phyloP scores from a whole-genome alignment of 1,140 invertebrate genomes.

The Brachystomella parvula region DNA sequence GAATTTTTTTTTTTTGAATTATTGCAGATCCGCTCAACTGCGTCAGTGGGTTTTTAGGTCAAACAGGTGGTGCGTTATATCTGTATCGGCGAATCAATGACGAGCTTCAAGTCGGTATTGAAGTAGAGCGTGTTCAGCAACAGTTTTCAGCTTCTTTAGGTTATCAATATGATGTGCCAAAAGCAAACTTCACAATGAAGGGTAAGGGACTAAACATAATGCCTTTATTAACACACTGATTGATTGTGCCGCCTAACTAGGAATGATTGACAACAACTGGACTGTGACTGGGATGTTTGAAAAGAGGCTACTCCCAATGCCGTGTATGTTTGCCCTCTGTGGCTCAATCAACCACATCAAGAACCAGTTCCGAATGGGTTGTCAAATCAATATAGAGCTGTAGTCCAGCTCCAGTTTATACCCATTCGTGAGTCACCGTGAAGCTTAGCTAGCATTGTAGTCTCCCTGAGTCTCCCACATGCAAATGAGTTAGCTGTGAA shows the following conservation, averaged over 20 bases:
- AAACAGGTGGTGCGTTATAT: slow-evolving; percentile 75
- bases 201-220: slow-evolving; percentile 50
- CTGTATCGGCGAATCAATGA: slow-evolving; percentile 93
- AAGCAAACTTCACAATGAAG: slow-evolving; percentile 87
- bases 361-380: slow-evolving; percentile 76
- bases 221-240: slow-evolving; percentile 12
- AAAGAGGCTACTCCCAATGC: slow-evolving; percentile 83
- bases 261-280: slow-evolving; percentile 91
- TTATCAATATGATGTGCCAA: slow-evolving; percentile 94
- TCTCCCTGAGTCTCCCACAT: too few relatives aligned
- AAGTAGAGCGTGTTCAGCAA: slow-evolving; percentile 79
- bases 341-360: slow-evolving; percentile 86
- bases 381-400: slow-evolving; percentile 71
- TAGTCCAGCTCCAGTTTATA: slow-evolving; percentile 32
- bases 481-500: too few relatives aligned
- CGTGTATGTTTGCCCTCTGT: slow-evolving; percentile 86
- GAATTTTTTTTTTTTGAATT: slow-evolving; percentile 42
- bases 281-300: slow-evolving; percentile 87
- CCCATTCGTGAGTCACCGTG: not conserved
- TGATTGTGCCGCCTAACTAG: too few relatives aligned
- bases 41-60: slow-evolving; percentile 64
- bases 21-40: slow-evolving; percentile 43
- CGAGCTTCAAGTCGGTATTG: slow-evolving; percentile 74
- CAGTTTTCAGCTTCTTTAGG: slow-evolving; percentile 87
- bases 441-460: not conserved